These are phyloP conservation scores for Cecropterus lyciades DNA, from an alignment of 1,140 invertebrate species.

Conservation along the genomic window DNA sequence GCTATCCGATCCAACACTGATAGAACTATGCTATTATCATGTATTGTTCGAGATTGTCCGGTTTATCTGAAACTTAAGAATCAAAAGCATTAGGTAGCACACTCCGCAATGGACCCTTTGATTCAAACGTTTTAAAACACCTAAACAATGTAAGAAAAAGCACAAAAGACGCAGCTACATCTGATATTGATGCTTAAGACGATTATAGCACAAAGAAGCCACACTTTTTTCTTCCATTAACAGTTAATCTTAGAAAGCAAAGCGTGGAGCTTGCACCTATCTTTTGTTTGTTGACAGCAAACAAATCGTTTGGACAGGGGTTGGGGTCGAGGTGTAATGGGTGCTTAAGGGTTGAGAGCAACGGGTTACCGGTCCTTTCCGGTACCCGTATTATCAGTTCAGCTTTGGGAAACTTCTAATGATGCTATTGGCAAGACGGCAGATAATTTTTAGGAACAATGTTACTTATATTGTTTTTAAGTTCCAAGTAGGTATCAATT, in stretches of 20 bases:
- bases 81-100: slow-evolving; percentile 49
- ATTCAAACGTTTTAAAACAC: slow-evolving; percentile 63
- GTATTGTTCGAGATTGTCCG: slow-evolving; percentile 36
- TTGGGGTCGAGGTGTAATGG: slow-evolving; percentile 62
- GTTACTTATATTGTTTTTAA: too few relatives aligned
- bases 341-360: slow-evolving; percentile 73
- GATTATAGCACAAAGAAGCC: slow-evolving; percentile 61
- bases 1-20: slow-evolving; percentile 26
- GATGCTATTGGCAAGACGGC: slow-evolving; percentile 17
- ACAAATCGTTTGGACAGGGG: slow-evolving; percentile 78
- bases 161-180: slow-evolving; percentile 57
- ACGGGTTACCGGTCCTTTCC: slow-evolving; percentile 77
- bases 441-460: slow-evolving; percentile 6
- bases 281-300: slow-evolving; percentile 80
- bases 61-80: slow-evolving; percentile 39
- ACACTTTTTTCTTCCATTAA: slow-evolving; percentile 70
- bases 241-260: slow-evolving; percentile 71
- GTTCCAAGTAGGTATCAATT: too few relatives aligned
- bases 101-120: slow-evolving; percentile 62
- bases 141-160: slow-evolving; percentile 54
- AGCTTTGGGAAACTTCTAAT: slow-evolving; percentile 47
- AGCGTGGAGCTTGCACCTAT: slow-evolving; percentile 60
- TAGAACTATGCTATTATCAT: slow-evolving; percentile 21
- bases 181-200: slow-evolving; percentile 68
- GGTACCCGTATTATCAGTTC: slow-evolving; percentile 61